Percentiles rank a stretch among this genome's conserved stretches.
These are phyloP conservation scores for honey bee (Apis mellifera) DNA, from an alignment of 1,140 invertebrate genomes.

Conservation along the genomic window DNA sequence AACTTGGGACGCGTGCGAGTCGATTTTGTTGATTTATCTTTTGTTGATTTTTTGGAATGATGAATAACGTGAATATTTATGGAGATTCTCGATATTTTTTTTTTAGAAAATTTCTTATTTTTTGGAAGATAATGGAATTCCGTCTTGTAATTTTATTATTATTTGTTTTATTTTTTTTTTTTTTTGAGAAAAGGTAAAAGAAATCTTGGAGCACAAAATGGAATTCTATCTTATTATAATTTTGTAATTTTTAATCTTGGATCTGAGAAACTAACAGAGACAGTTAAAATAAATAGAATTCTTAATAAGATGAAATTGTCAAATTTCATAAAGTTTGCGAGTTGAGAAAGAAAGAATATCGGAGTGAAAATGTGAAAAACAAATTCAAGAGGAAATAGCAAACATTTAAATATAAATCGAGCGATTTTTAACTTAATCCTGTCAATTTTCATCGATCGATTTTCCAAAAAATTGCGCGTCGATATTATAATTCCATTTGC, in stretches of 20 bases:
- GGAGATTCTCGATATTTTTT: background rate
- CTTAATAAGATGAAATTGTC: too few relatives aligned
- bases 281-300: too few relatives aligned
- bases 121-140: background rate
- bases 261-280: too few relatives aligned
- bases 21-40: background rate
- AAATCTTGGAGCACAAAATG: too few relatives aligned
- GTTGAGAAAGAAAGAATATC: too few relatives aligned
- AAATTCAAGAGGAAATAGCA: background rate
- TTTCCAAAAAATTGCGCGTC: background rate
- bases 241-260: too few relatives aligned
- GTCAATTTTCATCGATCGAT: slow-evolving; percentile 1
- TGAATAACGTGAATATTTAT: background rate
- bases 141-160: too few relatives aligned
- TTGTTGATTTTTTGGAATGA: background rate
- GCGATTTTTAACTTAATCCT: background rate
- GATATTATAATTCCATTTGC: background rate
- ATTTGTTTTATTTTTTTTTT: too few relatives aligned
- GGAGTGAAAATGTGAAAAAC: background rate
- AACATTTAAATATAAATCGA: background rate
- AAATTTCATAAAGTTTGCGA: too few relatives aligned
- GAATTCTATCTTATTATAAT: too few relatives aligned
- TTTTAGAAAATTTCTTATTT: background rate
- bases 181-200: background rate
- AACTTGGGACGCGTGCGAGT: background rate